Evolutionary conservation across 2,888 invertebrate genomes (phyloP), one percentile per base, ranked within the genome.

Genomic region (Lepidocyrtoides sp.): DNA sequence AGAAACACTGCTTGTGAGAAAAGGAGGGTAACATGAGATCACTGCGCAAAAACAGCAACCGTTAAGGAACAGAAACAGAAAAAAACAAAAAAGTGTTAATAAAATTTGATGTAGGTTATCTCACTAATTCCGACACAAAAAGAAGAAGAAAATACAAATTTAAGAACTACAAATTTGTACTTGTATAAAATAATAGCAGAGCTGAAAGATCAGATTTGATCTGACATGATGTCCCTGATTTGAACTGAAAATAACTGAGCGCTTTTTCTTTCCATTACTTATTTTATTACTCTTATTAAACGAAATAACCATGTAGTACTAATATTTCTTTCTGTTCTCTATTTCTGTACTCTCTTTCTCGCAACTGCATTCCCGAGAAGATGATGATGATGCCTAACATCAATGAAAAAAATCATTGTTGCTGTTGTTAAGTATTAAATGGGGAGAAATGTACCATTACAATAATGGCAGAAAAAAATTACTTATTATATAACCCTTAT

Each of bases 211-310:
- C 26, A 26, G 69, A 69, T 69, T 41, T 69, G 10, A 17, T n/a
- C 41, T 69, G 36, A 41, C 41, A 69, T 69, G 69, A 41, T 69
- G 41, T 69, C 41, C 41, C 69, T 36, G 69, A 41, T 12, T 20
- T 41, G 69, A 17, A 17, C 41, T 69, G 17, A 41, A 69, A 69
- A 69, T 41, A 69, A 69, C 69, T 69, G 69, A 69, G 41, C 5
- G 69, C 10, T 69, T 41, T n/a, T 69, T 66, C 41, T 69, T 12
- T 41, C 36, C 41, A 36, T 36, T 10, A 41, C 69, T 17, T 2
- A 4, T 69, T 4, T 17, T 69, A 69, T 41, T 41, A 36, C n/a
- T 69, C 36, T 36, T 69, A 69, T 69, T 69, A 20, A 41, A 17
- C 17, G 41, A 36, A 69, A 41, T 69, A 14, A 26, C n/a, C 26